phyloP scores from a whole-genome alignment of 1,140 invertebrate genomes.

The Thalassaphorura encarpata region DNA sequence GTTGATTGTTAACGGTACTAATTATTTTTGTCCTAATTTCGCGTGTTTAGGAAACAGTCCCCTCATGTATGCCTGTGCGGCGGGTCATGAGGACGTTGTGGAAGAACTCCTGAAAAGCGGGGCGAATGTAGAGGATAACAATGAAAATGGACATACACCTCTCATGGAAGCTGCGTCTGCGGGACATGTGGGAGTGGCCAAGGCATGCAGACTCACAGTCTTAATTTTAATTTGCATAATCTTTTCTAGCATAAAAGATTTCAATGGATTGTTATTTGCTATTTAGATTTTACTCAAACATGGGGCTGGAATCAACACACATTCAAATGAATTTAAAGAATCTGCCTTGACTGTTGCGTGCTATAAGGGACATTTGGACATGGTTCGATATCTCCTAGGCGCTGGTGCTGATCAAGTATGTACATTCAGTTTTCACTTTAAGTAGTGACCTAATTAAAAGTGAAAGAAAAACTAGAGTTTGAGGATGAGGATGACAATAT shows the following conservation, averaged over 20 bases:
- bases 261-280: too few relatives aligned
- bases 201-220: slow-evolving; percentile 39
- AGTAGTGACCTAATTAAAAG: neutral
- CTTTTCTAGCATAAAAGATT: neutral
- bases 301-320: slow-evolving; percentile 95
- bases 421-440: slow-evolving; percentile 5
- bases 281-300: slow-evolving; percentile 68
- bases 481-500: too few relatives aligned
- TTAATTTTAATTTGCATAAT: neutral
- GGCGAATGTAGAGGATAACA: slow-evolving; percentile 95
- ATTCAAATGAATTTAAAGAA: slow-evolving; percentile 98
- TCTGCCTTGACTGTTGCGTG: slow-evolving; percentile 90
- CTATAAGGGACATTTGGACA: slow-evolving; percentile 95
- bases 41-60: slow-evolving; percentile 96
- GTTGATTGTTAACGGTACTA: too few relatives aligned
- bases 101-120: slow-evolving; percentile 74
- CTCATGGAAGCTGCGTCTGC: slow-evolving; percentile 97
- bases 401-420: slow-evolving; percentile 77
- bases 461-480: too few relatives aligned
- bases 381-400: slow-evolving; percentile 91
- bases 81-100: slow-evolving; percentile 88
- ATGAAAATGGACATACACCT: slow-evolving; percentile 97
- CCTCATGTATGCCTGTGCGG: slow-evolving; percentile 95
- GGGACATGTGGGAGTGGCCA: slow-evolving; percentile 88
- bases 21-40: slow-evolving; percentile 39